Evolutionary conservation across 2,113 vertebrate genomes (phyloP), one percentile per base, ranked within the genome.

Genomic region (Pangasianodon gigas): DNA sequence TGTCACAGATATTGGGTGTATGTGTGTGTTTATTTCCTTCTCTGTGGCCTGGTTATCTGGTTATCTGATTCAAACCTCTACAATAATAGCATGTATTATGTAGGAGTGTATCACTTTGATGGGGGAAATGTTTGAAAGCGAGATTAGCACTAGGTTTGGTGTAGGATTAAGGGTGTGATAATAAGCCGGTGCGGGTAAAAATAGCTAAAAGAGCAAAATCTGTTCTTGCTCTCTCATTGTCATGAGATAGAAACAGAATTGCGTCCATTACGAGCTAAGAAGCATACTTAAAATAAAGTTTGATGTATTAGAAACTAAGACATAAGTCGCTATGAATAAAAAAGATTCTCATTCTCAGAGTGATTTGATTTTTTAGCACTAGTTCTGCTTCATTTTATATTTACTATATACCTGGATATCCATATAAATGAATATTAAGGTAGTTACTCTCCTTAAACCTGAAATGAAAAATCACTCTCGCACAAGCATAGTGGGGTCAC

Each of bases 31-130:
- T 85, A 18, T 51, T 69, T 85, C 44, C 56, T 19, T 51, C 9
- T 54, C 16, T 71, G 65, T 86, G 62, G 19, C 48, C 65, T 54
- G 84, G 46, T 86, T 86, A 71, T 86, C 65, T 54, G 84, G 46
- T 86, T 86, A 71, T 86, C 84, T 85, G 62, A 46, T 65, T 65
- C 60, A 41, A 44, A 46, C 14, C 83, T 65, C 11, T 29, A 2
- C 24, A 71, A 71, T 48, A 69, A 69, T 32, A 37, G 14, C 19
- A 9, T n/a, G 46, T 54, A 32, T 81, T 83, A 21, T 84, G 80
- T 58, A 83, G 18, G 18, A 19, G 2, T 51, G 13, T 7, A 7
- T 51, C 75, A 13, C 26, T 18, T 81, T 52, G 48, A n/a, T 8
- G 19, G 29, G 48, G n/a, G 6, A 48, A 24, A 26, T 48, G 69